A percentile compares a stretch with the other conserved stretches of the same genome.
These are phyloP conservation scores for Hipparchia sbordonii DNA, from an alignment of 2,888 invertebrate genomes.

Conservation along the genomic window DNA sequence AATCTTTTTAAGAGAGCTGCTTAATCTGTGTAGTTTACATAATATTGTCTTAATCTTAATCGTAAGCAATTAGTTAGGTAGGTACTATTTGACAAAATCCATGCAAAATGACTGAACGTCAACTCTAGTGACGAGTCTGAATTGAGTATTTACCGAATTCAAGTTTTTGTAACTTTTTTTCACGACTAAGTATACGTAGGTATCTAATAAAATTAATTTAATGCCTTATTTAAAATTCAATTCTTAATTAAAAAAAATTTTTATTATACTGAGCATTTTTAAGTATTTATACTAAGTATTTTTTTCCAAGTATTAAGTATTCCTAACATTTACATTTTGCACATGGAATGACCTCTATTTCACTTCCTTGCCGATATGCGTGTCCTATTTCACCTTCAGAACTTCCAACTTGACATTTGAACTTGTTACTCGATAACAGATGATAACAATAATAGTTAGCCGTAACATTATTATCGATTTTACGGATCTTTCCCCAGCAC, in stretches of 20 bases:
- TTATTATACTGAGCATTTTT: too few species aligned
- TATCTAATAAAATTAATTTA: too few species aligned
- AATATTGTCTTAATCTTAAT: neutral
- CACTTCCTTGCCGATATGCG: constrained; percentile 50
- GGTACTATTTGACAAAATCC: too few species aligned
- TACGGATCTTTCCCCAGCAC: constrained; percentile 27
- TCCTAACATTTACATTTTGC: too few species aligned
- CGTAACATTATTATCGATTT: constrained; percentile 23
- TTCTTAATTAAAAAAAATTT: too few species aligned
- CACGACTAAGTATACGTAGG: too few species aligned
- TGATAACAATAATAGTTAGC: constrained; percentile 35
- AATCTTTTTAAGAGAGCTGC: neutral
- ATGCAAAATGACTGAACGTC: too few species aligned
- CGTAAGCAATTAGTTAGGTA: too few species aligned
- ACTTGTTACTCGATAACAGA: constrained; percentile 45
- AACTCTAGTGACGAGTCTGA: too few species aligned
- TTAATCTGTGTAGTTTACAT: neutral
- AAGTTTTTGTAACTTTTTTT: too few species aligned
- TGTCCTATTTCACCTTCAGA: constrained; percentile 67
- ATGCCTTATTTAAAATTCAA: too few species aligned
- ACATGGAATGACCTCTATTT: constrained; percentile 55
- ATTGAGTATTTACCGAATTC: too few species aligned
- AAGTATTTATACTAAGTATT: neutral
- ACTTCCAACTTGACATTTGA: constrained; percentile 46
- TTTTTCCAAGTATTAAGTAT: neutral